Evolutionary conservation across 2,113 vertebrate species (phyloP).

Genomic region (Rhombomys opimus): DNA sequence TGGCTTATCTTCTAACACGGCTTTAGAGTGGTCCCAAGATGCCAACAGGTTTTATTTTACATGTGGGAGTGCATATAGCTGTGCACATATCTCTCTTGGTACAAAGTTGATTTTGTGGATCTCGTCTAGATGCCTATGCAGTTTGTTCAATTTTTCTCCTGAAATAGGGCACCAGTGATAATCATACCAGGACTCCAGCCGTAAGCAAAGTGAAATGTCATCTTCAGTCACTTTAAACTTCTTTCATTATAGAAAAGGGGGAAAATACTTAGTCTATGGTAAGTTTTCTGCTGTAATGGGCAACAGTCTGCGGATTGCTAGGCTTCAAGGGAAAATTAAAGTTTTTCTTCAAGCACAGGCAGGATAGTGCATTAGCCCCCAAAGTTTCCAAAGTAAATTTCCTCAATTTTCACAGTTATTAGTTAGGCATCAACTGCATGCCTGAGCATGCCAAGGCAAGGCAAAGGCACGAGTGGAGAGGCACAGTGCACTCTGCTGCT

Average conservation of each 20-base stretch:
- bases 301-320: neutral
- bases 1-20: neutral
- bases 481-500: neutral
- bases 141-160: slow-evolving; percentile 1
- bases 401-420: neutral
- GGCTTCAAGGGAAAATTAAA: neutral
- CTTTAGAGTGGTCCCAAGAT: neutral
- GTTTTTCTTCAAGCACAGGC: slow-evolving; percentile 2
- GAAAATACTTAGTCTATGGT: neutral
- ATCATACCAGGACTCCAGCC: neutral
- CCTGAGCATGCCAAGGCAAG: neutral
- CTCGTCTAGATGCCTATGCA: neutral
- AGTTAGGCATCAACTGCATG: neutral
- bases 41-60: neutral
- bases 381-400: neutral
- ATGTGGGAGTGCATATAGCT: neutral
- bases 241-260: neutral
- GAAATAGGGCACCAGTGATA: neutral
- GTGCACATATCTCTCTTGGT: neutral
- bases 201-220: neutral
- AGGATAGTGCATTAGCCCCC: neutral
- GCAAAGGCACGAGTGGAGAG: neutral
- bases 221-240: neutral
- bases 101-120: neutral
- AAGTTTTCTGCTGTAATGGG: neutral